These are phyloP conservation scores for Camponotus pennsylvanicus DNA, from an alignment of 1,140 invertebrate species.

Conservation along the genomic window DNA sequence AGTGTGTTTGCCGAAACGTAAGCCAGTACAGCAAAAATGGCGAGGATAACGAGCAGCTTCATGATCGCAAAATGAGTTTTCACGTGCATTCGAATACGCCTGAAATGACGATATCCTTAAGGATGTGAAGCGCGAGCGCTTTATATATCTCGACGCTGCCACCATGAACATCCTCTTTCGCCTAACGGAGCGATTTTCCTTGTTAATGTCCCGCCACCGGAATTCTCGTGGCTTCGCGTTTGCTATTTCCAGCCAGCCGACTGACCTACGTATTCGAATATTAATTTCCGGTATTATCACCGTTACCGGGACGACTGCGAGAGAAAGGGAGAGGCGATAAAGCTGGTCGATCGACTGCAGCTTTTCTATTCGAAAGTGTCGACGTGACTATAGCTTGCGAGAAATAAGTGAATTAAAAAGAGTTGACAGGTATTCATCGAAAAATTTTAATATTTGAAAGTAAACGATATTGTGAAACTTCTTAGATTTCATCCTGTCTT, in stretches of 20 bases:
- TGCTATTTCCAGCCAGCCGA: slow-evolving; percentile 22
- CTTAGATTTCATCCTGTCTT: neutral
- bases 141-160: slow-evolving; percentile 53
- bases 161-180: neutral
- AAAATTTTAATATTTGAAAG: neutral
- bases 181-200: neutral
- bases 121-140: neutral
- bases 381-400: neutral
- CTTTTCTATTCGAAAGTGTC: slow-evolving; percentile 25
- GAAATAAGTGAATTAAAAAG: slow-evolving; percentile 28
- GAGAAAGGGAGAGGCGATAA: slow-evolving; percentile 28
- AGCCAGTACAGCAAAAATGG: neutral
- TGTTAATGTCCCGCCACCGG: neutral
- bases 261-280: slow-evolving; percentile 46
- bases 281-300: slow-evolving; percentile 55
- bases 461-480: neutral
- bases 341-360: slow-evolving; percentile 36
- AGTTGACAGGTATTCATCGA: slow-evolving; percentile 23
- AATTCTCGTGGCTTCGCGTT: slow-evolving; percentile 32
- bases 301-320: slow-evolving; percentile 31
- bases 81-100: neutral
- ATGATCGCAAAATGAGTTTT: slow-evolving; percentile 7
- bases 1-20: neutral
- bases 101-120: neutral
- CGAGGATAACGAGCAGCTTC: slow-evolving; percentile 43